These are phyloP conservation scores for Dendrocincla fuliginosa DNA, from an alignment of 2,797 vertebrate genomes.

Conservation along the genomic window DNA sequence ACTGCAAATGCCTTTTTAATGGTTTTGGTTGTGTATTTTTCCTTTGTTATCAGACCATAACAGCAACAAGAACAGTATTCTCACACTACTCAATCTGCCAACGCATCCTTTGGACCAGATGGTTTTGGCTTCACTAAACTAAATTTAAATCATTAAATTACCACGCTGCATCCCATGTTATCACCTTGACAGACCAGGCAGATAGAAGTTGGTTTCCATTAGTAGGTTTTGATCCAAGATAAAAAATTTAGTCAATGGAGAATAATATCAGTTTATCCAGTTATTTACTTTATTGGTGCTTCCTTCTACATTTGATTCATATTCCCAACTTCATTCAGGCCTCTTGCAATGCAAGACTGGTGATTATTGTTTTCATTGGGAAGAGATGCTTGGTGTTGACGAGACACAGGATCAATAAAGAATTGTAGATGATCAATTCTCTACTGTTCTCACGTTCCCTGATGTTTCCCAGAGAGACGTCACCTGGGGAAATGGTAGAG, in stretches of 20 bases:
- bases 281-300: neutral
- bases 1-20: constrained; percentile 66
- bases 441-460: neutral
- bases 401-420: neutral
- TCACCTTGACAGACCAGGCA: constrained; percentile 2
- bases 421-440: neutral
- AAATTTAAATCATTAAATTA: constrained; percentile 51
- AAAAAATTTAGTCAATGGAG: neutral
- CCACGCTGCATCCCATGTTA: neutral
- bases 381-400: neutral
- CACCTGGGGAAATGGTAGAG: constrained; percentile 13
- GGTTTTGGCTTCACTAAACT: constrained; percentile 48
- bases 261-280: neutral
- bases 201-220: neutral
- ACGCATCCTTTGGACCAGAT: constrained; percentile 52
- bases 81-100: constrained; percentile 41
- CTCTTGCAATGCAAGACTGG: neutral
- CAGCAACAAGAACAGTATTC: constrained; percentile 43
- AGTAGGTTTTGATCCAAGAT: neutral
- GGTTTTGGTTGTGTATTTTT: constrained; percentile 58
- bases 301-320: neutral
- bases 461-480: neutral
- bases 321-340: neutral
- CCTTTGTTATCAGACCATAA: constrained; percentile 66
- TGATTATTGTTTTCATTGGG: neutral